Conservation (phyloP, 2,113 vertebrate genomes). For the Misgurnus anguillicaudatus region DNA sequence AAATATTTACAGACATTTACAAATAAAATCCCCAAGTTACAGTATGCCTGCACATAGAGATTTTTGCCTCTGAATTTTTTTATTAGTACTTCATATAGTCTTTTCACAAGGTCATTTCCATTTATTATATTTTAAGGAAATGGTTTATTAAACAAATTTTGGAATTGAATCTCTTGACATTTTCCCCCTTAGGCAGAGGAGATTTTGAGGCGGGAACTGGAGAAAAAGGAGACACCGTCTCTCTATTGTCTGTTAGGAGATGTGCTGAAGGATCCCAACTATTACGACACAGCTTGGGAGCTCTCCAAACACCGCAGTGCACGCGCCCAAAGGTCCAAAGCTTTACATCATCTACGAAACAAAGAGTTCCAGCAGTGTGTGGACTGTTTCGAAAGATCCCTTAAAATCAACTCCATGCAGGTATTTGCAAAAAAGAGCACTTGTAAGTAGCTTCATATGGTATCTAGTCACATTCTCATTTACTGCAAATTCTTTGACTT, state of each 20-base stretch:
- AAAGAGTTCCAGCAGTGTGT: conserved; percentile 83
- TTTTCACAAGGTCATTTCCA: too few relatives aligned
- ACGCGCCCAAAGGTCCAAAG: conserved; percentile 91
- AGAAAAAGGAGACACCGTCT: conserved; percentile 86
- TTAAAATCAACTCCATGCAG: conserved; percentile 91
- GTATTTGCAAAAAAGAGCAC: conserved; percentile 61
- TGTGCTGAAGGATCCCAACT: conserved; percentile 85
- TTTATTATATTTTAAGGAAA: too few relatives aligned
- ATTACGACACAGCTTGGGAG: conserved; percentile 92
- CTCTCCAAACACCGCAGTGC: conserved; percentile 86
- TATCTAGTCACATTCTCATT: too few relatives aligned
- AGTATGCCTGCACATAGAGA: too few relatives aligned
- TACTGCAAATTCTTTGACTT: too few relatives aligned
- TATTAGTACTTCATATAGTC: too few relatives aligned
- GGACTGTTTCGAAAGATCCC: conserved; percentile 87
- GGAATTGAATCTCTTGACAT: not conserved
- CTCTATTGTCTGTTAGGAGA: conserved; percentile 94
- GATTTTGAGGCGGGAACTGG: conserved; percentile 85
- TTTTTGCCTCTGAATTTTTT: too few relatives aligned
- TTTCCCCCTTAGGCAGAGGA: conserved; percentile 83
- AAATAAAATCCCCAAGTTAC: too few relatives aligned
- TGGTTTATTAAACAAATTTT: too few relatives aligned
- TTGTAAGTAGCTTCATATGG: too few relatives aligned
- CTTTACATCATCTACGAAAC: conserved; percentile 86
- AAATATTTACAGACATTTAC: too few relatives aligned